A percentile compares a stretch with the other conserved stretches of the same genome.
Conservation (phyloP, 23 tunicate species). For the Ascidia mentula region DNA sequence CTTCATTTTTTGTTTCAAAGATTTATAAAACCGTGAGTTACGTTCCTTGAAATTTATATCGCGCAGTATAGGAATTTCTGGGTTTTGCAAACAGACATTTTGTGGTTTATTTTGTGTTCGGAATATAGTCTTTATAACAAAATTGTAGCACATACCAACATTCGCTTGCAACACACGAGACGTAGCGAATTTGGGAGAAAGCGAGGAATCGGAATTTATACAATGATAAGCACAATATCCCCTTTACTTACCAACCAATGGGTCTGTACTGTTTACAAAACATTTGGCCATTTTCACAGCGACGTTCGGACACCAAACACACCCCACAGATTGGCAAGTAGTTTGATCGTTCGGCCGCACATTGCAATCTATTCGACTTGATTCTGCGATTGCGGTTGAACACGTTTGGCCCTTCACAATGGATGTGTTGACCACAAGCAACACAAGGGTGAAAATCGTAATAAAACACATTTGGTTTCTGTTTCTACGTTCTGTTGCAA, state of each 20-base stretch:
- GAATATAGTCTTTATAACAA: no score
- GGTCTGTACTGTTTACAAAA: conserved; percentile 30
- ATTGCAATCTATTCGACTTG: conserved; percentile 48
- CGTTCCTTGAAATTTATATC: no score
- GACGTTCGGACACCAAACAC: conserved; percentile 35
- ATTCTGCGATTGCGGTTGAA: background rate
- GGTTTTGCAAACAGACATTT: no score
- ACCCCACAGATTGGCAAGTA: conserved; percentile 32
- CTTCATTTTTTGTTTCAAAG: no score
- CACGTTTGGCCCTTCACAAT: background rate
- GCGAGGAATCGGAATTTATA: background rate
- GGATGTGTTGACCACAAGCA: background rate
- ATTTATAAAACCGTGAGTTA: no score
- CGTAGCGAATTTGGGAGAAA: background rate
- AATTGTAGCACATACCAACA: no score
- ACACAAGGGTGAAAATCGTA: background rate
- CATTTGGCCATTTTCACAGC: conserved; percentile 24
- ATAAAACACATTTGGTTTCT: no score
- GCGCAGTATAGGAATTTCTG: no score
- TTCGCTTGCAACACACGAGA: no score
- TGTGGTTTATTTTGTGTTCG: no score
- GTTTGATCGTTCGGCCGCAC: conserved; percentile 24
- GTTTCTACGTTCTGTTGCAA: no score
- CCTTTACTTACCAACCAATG: conserved; percentile 7
- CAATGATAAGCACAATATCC: background rate